These are phyloP conservation scores for Diadromus collaris DNA, from an alignment of 2,888 invertebrate species.

Conservation along the genomic window DNA sequence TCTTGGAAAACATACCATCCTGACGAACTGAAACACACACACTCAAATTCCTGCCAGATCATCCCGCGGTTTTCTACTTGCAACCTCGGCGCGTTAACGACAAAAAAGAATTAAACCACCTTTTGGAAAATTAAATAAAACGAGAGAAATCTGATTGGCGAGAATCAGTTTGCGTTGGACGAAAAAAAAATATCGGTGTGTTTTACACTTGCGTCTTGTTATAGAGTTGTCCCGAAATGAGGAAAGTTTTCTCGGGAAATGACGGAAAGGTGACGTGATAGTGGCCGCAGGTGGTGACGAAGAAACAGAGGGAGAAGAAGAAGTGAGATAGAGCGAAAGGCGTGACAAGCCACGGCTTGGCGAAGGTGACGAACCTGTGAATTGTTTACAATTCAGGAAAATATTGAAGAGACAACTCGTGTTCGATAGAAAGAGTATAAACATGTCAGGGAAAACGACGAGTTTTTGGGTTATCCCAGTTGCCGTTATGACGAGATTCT, in stretches of 20 bases:
- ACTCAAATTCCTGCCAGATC: slow-evolving; percentile 1
- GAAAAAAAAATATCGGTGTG: neutral
- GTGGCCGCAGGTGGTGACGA: slow-evolving; percentile 37
- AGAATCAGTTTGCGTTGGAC: neutral
- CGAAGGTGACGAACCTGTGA: slow-evolving; percentile 31
- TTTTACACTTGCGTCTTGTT: slow-evolving; percentile 6
- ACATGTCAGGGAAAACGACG: slow-evolving; percentile 65
- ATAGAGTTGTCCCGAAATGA: slow-evolving; percentile 57
- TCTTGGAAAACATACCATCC: slow-evolving; percentile 14
- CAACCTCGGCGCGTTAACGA: slow-evolving; percentile 21
- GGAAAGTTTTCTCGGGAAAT: slow-evolving; percentile 57
- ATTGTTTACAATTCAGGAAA: slow-evolving; percentile 3
- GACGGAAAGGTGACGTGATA: slow-evolving; percentile 65
- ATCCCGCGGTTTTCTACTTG: slow-evolving; percentile 3
- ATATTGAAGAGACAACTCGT: neutral
- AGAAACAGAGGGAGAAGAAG: slow-evolving; percentile 38
- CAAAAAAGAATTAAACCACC: slow-evolving; percentile 4
- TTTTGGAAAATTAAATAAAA: neutral
- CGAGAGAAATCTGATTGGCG: slow-evolving; percentile 1
- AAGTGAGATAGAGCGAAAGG: slow-evolving; percentile 1
- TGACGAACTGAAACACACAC: neutral
- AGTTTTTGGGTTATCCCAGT: slow-evolving; percentile 55
- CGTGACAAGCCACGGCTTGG: slow-evolving; percentile 22
- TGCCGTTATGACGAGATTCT: slow-evolving; percentile 53
- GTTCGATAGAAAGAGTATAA: slow-evolving; percentile 3